These are phyloP conservation scores for Sebastes trivittatus DNA, from an alignment of 2,797 vertebrate genomes.

Conservation along the genomic window DNA sequence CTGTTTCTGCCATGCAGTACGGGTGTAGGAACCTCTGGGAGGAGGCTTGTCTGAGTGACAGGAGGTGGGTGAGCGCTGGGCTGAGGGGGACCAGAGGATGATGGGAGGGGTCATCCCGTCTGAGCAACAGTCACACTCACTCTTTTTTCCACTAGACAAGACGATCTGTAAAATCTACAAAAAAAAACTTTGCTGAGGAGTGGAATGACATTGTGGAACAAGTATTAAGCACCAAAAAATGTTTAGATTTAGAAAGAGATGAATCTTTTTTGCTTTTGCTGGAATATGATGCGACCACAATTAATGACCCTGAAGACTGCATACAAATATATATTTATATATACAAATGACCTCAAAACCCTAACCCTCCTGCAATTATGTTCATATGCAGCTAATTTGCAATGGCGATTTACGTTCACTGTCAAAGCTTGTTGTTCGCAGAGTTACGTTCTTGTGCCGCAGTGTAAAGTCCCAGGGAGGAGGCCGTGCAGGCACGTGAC, in stretches of 20 bases:
- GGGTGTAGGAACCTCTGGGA: conserved; percentile 62
- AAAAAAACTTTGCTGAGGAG: conserved; percentile 33
- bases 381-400: conserved; percentile 39
- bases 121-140: conserved; percentile 29
- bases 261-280: conserved; percentile 1
- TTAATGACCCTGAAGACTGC: conserved; percentile 1
- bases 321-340: conserved; percentile 22
- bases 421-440: conserved; percentile 28
- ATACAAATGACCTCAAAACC: conserved; percentile 33
- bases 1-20: conserved; percentile 53
- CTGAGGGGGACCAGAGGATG: conserved; percentile 25
- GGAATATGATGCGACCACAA: conserved; percentile 19
- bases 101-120: conserved; percentile 49
- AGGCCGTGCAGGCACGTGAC: background rate
- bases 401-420: conserved; percentile 24
- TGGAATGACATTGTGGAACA: conserved; percentile 25
- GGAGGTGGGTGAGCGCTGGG: conserved; percentile 39
- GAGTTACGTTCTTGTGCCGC: background rate
- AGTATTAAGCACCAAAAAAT: background rate
- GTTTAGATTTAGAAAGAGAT: conserved; percentile 9
- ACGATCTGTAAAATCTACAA: conserved; percentile 21
- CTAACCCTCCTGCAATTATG: background rate
- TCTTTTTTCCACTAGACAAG: conserved; percentile 50
- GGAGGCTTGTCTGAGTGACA: conserved; percentile 50
- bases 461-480: conserved; percentile 17